Conservation (phyloP, 2,797 vertebrate genomes). For the Enteromius treurensis region DNA sequence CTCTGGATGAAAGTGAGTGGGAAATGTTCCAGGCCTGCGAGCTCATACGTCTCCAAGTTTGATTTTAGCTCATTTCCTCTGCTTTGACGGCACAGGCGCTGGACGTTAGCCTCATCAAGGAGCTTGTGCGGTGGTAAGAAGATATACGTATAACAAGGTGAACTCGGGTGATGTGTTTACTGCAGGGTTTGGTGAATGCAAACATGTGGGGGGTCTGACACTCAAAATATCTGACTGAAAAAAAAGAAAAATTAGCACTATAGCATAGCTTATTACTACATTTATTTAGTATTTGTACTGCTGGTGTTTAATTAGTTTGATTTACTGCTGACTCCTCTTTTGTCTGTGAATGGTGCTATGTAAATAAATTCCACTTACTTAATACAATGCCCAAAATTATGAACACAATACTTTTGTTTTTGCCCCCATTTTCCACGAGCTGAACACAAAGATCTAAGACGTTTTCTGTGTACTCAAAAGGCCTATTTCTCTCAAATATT, state of each 20-base stretch:
- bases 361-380: not conserved
- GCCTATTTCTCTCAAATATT: no score
- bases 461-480: no score
- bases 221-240: not conserved
- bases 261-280: not conserved
- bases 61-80: conserved; percentile 41
- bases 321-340: not conserved
- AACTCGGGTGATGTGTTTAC: not conserved
- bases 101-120: conserved; percentile 45
- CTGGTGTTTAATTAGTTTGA: not conserved
- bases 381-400: no score
- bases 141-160: not conserved
- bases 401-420: no score
- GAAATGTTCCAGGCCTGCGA: conserved; percentile 31
- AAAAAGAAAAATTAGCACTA: not conserved
- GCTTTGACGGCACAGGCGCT: conserved; percentile 31
- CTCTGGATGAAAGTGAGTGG: conserved; percentile 49
- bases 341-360: not conserved
- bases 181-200: not conserved
- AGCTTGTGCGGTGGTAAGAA: conserved; percentile 3
- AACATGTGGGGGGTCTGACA: not conserved
- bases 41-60: conserved; percentile 35
- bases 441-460: no score
- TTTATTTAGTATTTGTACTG: not conserved
- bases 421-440: no score